Conservation (phyloP, 1,140 invertebrate species). For the Panulirus ornatus region DNA sequence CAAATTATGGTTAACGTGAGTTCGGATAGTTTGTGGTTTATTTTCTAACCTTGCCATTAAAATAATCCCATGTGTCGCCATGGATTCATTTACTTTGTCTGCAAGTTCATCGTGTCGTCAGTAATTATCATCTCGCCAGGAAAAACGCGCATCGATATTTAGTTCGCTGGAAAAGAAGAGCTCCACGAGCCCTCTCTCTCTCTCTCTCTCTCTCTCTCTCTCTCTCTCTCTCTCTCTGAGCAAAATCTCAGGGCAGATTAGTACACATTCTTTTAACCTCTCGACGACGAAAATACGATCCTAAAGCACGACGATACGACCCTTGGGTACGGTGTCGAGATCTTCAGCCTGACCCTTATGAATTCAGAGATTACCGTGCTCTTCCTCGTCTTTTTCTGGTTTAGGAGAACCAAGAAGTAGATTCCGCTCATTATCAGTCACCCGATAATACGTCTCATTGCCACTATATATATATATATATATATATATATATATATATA, state of each 20-base stretch:
- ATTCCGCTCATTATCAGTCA: too few relatives aligned
- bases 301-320: background rate
- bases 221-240: too few relatives aligned
- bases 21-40: too few relatives aligned
- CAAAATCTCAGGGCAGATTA: too few relatives aligned
- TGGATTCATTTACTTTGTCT: background rate
- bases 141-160: background rate
- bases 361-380: background rate
- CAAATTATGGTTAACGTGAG: too few relatives aligned
- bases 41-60: background rate
- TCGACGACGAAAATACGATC: too few relatives aligned
- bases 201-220: too few relatives aligned
- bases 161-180: too few relatives aligned
- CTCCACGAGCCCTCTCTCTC: too few relatives aligned
- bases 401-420: background rate
- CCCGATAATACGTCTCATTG: background rate
- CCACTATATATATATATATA: conserved; percentile 18
- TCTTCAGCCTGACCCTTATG: background rate
- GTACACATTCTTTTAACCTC: too few relatives aligned
- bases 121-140: background rate
- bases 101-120: background rate
- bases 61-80: background rate
- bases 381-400: background rate
- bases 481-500: conserved; percentile 31
- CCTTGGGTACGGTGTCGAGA: background rate